Evolutionary conservation across 2,888 invertebrate species (phyloP).

Genomic region (Noctua pronuba): DNA sequence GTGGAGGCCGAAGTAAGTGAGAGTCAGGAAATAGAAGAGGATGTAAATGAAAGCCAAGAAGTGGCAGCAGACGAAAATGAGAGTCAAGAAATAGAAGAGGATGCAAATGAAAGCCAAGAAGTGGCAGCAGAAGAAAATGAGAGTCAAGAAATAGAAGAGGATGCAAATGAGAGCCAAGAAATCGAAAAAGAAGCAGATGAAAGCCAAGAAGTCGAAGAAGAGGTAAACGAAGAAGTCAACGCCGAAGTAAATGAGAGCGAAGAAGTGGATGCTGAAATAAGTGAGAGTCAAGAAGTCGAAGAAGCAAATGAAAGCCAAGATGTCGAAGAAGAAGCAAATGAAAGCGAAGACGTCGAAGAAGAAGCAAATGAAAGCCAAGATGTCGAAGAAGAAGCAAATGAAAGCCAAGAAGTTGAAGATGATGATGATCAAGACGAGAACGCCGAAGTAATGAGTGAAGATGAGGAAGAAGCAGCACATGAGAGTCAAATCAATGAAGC

Average conservation of each 20-base stretch:
- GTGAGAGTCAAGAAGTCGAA: constrained; percentile 19
- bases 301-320: constrained; percentile 26
- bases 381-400: constrained; percentile 24
- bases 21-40: constrained; percentile 2
- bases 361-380: constrained; percentile 34
- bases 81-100: constrained; percentile 15
- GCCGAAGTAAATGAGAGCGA: constrained; percentile 41
- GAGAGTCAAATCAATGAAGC: constrained; percentile 27
- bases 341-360: constrained; percentile 31
- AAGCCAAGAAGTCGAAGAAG: constrained; percentile 10
- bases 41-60: constrained; percentile 45
- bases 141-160: constrained; percentile 15
- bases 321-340: constrained; percentile 24
- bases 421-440: constrained; percentile 34
- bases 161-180: constrained; percentile 36
- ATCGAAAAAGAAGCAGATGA: constrained; percentile 20
- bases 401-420: constrained; percentile 31
- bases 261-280: constrained; percentile 32
- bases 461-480: constrained; percentile 21
- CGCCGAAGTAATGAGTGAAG: constrained; percentile 42
- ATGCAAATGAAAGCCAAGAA: constrained; percentile 33
- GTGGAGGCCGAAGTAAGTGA: constrained; percentile 36
- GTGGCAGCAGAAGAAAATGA: constrained; percentile 35
- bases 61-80: constrained; percentile 36
- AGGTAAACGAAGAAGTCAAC: constrained; percentile 2